These are phyloP conservation scores for Florisuga fusca DNA, from an alignment of 2,797 vertebrate species.

Conservation along the genomic window DNA sequence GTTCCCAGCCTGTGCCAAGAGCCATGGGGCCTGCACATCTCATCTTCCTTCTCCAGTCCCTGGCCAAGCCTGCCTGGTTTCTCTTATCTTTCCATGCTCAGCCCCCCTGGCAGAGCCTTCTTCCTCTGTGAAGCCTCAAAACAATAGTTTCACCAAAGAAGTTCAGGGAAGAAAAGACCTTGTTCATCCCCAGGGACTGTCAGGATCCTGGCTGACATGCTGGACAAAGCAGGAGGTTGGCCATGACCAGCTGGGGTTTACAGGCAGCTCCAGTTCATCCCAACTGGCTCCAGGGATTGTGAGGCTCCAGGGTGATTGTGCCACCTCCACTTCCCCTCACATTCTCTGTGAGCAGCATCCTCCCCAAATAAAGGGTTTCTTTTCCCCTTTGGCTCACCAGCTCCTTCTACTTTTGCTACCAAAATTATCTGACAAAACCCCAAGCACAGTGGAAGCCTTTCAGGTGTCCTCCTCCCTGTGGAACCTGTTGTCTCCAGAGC, in stretches of 20 bases:
- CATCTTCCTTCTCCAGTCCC: background rate
- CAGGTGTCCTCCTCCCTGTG: no score
- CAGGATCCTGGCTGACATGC: background rate
- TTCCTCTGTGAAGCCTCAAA: background rate
- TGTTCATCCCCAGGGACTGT: background rate
- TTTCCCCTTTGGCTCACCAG: background rate
- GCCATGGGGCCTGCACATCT: background rate
- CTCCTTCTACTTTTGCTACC: background rate
- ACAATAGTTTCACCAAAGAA: background rate
- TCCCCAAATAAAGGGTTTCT: background rate
- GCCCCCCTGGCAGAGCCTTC: background rate
- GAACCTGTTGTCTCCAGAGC: no score
- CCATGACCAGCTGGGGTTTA: background rate
- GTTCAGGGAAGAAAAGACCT: background rate
- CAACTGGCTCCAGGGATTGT: fast-evolving
- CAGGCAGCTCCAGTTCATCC: fast-evolving
- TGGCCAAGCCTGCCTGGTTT: background rate
- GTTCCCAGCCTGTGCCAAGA: background rate
- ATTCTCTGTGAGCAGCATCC: background rate
- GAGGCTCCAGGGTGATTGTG: background rate
- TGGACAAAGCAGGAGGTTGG: background rate
- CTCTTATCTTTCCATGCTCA: background rate
- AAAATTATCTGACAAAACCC: background rate
- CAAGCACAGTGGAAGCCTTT: no score
- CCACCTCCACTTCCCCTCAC: background rate